These are phyloP conservation scores for Eunapius fragilis DNA, from an alignment of 37 sponge, comb jelly and placozoan genomes.

Conservation along the genomic window DNA sequence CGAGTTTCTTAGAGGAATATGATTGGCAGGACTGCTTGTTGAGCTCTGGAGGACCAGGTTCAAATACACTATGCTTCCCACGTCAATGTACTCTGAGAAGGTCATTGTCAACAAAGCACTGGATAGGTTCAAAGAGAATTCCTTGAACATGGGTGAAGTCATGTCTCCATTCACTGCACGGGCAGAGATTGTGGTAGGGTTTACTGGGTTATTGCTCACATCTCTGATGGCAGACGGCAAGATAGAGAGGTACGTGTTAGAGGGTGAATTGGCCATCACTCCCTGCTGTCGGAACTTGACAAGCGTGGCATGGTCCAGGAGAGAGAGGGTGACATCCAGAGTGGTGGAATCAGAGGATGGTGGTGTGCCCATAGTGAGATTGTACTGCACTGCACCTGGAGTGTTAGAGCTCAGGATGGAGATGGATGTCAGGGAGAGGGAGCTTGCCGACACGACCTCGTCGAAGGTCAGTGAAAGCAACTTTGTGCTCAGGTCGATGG, in stretches of 20 bases:
- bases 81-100: constrained; percentile 84
- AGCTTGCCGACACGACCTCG: constrained; percentile 77
- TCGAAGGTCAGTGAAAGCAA: constrained; percentile 80
- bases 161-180: constrained; percentile 49
- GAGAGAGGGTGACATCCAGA: constrained; percentile 47
- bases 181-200: constrained; percentile 43
- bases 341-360: constrained; percentile 44
- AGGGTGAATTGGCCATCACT: constrained; percentile 46
- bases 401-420: constrained; percentile 45
- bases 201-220: constrained; percentile 77
- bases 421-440: constrained; percentile 59
- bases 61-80: constrained; percentile 31
- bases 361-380: constrained; percentile 52
- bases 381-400: not conserved
- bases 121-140: constrained; percentile 70
- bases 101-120: constrained; percentile 55
- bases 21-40: constrained; percentile 1
- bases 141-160: constrained; percentile 51
- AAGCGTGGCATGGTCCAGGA: constrained; percentile 59
- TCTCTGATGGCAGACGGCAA: constrained; percentile 60
- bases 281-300: constrained; percentile 9
- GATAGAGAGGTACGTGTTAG: constrained; percentile 72
- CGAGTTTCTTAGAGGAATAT: constrained; percentile 50
- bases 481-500: constrained; percentile 69
- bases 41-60: constrained; percentile 32